Evolutionary conservation across 2,797 vertebrate species (phyloP).

Genomic region (Crocodylus rhombifer): DNA sequence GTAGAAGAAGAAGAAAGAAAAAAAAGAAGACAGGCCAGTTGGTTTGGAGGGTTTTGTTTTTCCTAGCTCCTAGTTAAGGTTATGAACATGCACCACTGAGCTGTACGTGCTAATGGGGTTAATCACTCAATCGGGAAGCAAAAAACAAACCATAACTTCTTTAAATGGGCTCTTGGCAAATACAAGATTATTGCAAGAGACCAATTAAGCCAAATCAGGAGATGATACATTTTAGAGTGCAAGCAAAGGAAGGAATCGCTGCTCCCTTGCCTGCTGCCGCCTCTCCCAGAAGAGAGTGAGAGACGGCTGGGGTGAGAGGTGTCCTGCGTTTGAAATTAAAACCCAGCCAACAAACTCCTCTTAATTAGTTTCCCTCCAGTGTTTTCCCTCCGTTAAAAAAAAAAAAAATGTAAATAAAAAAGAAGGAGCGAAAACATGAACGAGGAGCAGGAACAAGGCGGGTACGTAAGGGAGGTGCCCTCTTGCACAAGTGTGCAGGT

Average conservation of each 20-base stretch:
- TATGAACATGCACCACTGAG: background rate
- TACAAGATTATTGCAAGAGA: conserved; percentile 31
- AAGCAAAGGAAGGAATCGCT: background rate
- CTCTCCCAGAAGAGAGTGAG: background rate
- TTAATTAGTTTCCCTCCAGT: conserved; percentile 21
- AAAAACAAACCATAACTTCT: conserved; percentile 25
- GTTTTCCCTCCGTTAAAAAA: conserved; percentile 44
- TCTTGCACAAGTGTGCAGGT: fast-evolving
- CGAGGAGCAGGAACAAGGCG: background rate
- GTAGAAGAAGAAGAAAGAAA: background rate
- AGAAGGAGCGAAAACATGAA: background rate
- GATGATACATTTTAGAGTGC: background rate
- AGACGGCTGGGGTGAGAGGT: background rate
- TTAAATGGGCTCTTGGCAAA: conserved; percentile 45
- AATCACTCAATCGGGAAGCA: background rate
- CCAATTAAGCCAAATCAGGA: conserved; percentile 42
- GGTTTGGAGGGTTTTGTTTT: background rate
- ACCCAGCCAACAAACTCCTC: conserved; percentile 33
- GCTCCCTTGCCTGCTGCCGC: background rate
- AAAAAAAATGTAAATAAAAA: background rate
- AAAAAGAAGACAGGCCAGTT: background rate
- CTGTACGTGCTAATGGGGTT: conserved; percentile 39
- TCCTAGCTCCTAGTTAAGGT: background rate
- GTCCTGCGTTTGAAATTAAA: conserved; percentile 16
- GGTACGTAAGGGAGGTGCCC: background rate